A percentile compares a stretch with the other conserved stretches of the same genome.
phyloP scores from a whole-genome alignment of 2,888 invertebrate genomes.

The Diplolepis rosae region DNA sequence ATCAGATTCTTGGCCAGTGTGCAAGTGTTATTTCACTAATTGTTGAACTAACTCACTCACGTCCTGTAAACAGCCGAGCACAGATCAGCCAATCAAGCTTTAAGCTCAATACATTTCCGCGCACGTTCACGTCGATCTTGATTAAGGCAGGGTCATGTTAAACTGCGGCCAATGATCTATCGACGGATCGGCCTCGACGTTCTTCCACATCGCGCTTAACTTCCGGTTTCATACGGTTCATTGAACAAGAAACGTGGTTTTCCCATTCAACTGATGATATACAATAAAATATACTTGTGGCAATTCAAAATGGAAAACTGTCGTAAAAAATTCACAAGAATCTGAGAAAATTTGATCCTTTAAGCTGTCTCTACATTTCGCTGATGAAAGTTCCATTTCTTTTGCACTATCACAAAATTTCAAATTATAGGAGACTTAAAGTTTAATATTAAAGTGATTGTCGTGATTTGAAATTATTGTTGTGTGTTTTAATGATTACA shows the following conservation, averaged over 20 bases:
- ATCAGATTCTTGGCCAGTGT: constrained; percentile 41
- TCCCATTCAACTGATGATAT: constrained; percentile 7
- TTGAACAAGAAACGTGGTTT: constrained; percentile 20
- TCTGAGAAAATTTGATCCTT: background rate
- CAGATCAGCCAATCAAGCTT: constrained; percentile 28
- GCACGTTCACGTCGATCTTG: constrained; percentile 30
- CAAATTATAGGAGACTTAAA: background rate
- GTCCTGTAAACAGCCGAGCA: constrained; percentile 11
- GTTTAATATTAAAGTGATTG: background rate
- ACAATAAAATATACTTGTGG: background rate
- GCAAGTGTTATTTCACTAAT: constrained; percentile 14
- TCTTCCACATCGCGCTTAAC: constrained; percentile 22
- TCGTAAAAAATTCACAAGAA: background rate
- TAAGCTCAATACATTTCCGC: constrained; percentile 15
- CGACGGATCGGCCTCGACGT: constrained; percentile 8
- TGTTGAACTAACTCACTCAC: constrained; percentile 24
- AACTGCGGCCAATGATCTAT: constrained; percentile 25
- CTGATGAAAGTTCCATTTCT: background rate
- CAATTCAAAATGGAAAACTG: background rate
- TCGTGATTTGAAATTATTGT: background rate
- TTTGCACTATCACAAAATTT: background rate
- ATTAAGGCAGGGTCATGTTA: constrained; percentile 27
- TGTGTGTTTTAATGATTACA: background rate
- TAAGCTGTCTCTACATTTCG: background rate
- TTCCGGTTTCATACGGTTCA: constrained; percentile 18